Evolutionary conservation across 2,797 vertebrate genomes (phyloP).

Genomic region (Leptoclinus maculatus): DNA sequence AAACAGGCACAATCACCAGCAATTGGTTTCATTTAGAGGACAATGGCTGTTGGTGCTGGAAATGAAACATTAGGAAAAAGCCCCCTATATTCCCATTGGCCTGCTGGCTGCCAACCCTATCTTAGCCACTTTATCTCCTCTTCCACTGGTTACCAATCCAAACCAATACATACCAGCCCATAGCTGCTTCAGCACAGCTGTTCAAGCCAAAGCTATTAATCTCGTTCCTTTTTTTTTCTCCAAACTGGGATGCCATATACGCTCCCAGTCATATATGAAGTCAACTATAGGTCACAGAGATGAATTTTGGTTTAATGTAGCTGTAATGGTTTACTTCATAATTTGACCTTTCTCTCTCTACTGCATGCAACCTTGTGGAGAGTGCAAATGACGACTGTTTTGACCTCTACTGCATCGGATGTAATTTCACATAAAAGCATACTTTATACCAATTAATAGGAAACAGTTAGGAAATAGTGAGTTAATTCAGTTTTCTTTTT

Average conservation of each 20-base stretch:
- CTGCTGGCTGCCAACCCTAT: constrained; percentile 49
- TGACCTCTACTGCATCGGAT: constrained; percentile 11
- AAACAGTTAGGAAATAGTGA: not conserved
- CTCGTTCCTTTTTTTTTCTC: constrained; percentile 30
- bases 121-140: constrained; percentile 60
- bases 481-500: constrained; percentile 14
- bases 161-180: constrained; percentile 34
- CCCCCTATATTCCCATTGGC: constrained; percentile 58
- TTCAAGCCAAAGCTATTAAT: constrained; percentile 62
- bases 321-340: constrained; percentile 56
- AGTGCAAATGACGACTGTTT: constrained; percentile 14
- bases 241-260: constrained; percentile 12
- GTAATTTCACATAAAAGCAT: not conserved
- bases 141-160: constrained; percentile 49
- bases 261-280: constrained; percentile 55
- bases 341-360: constrained; percentile 52
- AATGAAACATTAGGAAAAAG: constrained; percentile 72
- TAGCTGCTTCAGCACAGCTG: constrained; percentile 31
- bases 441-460: constrained; percentile 3
- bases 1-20: constrained; percentile 43
- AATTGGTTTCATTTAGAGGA: constrained; percentile 76
- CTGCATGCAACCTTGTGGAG: constrained; percentile 16
- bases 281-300: constrained; percentile 68
- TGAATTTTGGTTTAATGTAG: constrained; percentile 61
- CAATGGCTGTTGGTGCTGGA: constrained; percentile 67